Base-by-base conservation (phyloP, 2,888 invertebrate species). In the Acronicta aceris region DNA sequence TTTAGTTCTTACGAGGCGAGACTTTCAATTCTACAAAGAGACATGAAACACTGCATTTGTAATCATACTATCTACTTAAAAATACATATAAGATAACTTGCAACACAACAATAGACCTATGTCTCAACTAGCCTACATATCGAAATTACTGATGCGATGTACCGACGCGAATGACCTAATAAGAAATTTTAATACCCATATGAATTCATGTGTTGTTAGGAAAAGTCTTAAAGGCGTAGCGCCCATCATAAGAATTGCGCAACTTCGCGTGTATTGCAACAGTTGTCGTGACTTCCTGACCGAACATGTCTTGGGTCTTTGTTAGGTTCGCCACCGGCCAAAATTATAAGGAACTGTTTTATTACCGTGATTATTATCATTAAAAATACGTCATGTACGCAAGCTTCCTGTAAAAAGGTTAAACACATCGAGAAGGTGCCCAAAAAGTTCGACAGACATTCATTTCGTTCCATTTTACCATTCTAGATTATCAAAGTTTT, bases 71-170 rank as follows among this genome's bases (percentile, higher is more conserved):
- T n/a, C n/a, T n/a, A 70, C 70, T 66, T 62, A 65, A 63, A 70
- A 70, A 70, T 58, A 66, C 55, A 52, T 51, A 70, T 73, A 66
- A 61, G 59, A 66, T 71, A 67, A n/a, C 38, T 77, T 69, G 63
- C 71, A 46, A 62, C 65, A 70, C 33, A 56, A 67, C 65, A 66
- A 68, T 71, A 71, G 60, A 54, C 42, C 46, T 41, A 62, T 74
- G 74, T 64, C 73, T 63, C 65, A 79, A 82, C 60, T 65, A 80
- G 65, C 78, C 82, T 65, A 81, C 78, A 77, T 82, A 77, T 72
- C 48, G 55, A 74, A 70, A 77, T 79, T 67, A 72, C 58, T 62
- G 48, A 71, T 70, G 61, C 62, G 58, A 69, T 78, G 65, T 74
- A 71, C 71, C 60, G 66, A 55, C 49, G 56, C 47, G 59, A 68